These are phyloP conservation scores for Pterostichus madidus DNA, from an alignment of 2,888 invertebrate genomes.

Conservation along the genomic window DNA sequence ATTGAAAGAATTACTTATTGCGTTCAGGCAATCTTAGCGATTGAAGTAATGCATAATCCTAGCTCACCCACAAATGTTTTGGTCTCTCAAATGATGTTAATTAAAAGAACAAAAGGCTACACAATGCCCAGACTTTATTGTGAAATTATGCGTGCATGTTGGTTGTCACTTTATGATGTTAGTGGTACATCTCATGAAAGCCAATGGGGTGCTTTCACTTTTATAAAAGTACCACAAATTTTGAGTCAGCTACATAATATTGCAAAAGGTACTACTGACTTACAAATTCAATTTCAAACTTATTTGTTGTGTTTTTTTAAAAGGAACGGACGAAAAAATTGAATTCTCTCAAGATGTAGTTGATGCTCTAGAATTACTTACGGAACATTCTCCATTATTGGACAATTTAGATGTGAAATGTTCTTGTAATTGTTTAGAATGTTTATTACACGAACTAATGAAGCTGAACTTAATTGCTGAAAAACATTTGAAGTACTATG, in stretches of 20 bases:
- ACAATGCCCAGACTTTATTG: slow-evolving; percentile 90
- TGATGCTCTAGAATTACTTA: slow-evolving; percentile 90
- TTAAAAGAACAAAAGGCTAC: slow-evolving; percentile 91
- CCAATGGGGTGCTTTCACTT: slow-evolving; percentile 96
- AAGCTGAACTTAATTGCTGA: slow-evolving; percentile 90
- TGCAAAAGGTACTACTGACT: too few relatives aligned
- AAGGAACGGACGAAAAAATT: slow-evolving; percentile 79
- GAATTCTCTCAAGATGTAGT: slow-evolving; percentile 88
- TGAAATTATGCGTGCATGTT: slow-evolving; percentile 93
- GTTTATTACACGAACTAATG: slow-evolving; percentile 89
- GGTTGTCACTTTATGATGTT: slow-evolving; percentile 93
- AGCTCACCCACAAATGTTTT: slow-evolving; percentile 90
- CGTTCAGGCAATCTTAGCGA: slow-evolving; percentile 89
- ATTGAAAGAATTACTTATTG: slow-evolving; percentile 85
- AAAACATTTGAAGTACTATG: slow-evolving; percentile 86
- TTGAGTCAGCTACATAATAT: slow-evolving; percentile 84
- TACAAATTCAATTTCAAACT: too few relatives aligned
- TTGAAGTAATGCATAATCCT: slow-evolving; percentile 91
- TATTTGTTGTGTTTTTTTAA: too few relatives aligned
- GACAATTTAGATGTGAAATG: slow-evolving; percentile 94
- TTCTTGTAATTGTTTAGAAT: slow-evolving; percentile 92
- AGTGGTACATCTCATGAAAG: slow-evolving; percentile 91
- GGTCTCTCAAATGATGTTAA: slow-evolving; percentile 89
- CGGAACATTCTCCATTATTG: slow-evolving; percentile 90
- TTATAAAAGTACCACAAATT: slow-evolving; percentile 92